Base-by-base conservation (phyloP, 2,113 vertebrate genomes). In the Talpa occidentalis region DNA sequence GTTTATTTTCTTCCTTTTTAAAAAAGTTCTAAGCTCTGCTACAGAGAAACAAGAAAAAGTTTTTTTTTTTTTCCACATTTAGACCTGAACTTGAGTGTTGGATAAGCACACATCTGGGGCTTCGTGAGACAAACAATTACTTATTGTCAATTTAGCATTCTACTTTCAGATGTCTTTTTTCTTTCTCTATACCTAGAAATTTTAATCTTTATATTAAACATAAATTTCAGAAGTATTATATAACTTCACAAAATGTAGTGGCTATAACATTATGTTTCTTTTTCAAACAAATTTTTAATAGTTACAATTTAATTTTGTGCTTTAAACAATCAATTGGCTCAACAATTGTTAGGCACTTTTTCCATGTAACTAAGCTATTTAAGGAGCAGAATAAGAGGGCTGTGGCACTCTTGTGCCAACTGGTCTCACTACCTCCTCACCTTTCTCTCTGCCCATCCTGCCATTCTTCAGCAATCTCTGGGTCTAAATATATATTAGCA, bases 401-500 rank as follows among this genome's bases (percentile, higher is more conserved):
- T 54, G 40, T 12, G 14, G 14, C 84, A 32, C 15, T 83, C 21
- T 70, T 64, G 35, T 83, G 62, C 79, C 62, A 52, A 54, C 5
- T 62, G 16, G 44, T 78, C 32, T 78, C 30, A 52, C 52, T 7
- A 14, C 32, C 42, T 44, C 81, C 42, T 64, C 47, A 72, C 30
- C n/a, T n/a, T 32, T 24, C 37, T 87, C 32, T 86, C 49, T 86
- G 14, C n/a, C 76, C 5, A 6, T 42, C 59, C 69, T 76, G 59
- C 74, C 86, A 37, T 77, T 47, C 19, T 87, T 81, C 35, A 76
- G 17, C 42, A 24, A n/a, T 21, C 19, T 35, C 42, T 76, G 76
- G 37, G 28, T 90, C 81, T 87, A 69, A 91, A 62, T 11, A 82
- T 16, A 82, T 37, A 93, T 77, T 64, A 77, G 26, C 82, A 72